A percentile compares a stretch with the other conserved stretches of the same genome.
These are phyloP conservation scores for Coccyzus lansbergi DNA, from an alignment of 2,797 vertebrate species.

Conservation along the genomic window DNA sequence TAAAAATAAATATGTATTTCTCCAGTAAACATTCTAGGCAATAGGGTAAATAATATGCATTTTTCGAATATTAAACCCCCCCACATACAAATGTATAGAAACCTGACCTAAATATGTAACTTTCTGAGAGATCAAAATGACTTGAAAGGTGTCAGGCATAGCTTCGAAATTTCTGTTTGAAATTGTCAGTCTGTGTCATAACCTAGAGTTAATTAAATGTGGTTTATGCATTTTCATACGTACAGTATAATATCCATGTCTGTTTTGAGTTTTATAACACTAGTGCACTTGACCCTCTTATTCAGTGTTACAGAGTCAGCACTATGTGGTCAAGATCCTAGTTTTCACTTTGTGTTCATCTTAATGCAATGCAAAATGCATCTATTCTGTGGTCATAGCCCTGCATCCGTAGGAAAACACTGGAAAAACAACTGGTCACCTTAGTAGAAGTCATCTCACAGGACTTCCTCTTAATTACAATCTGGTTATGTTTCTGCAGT, in stretches of 20 bases:
- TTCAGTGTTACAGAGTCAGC: conserved; percentile 2
- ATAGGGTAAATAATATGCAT: conserved; percentile 63
- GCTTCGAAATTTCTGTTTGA: conserved; percentile 32
- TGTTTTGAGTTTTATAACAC: neutral
- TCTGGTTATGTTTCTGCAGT: neutral
- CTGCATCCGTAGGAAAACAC: neutral
- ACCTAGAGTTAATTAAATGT: conserved; percentile 35
- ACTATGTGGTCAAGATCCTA: neutral
- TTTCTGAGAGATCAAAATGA: conserved; percentile 25
- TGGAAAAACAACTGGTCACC: neutral
- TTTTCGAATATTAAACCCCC: conserved; percentile 53
- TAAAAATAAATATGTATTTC: conserved; percentile 72
- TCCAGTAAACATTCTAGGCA: conserved; percentile 50
- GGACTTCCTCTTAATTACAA: neutral
- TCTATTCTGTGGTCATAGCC: neutral
- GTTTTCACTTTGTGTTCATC: neutral
- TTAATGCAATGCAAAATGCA: neutral
- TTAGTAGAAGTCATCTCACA: neutral
- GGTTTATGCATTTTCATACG: conserved; percentile 33
- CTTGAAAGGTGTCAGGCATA: conserved; percentile 27
- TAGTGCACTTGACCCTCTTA: neutral
- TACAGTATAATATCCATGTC: neutral
- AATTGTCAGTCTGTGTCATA: conserved; percentile 50
- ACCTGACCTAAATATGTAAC: conserved; percentile 4
- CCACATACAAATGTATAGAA: conserved; percentile 9